phyloP scores from a whole-genome alignment of 2,797 vertebrate species.

The Podarcis lilfordi region DNA sequence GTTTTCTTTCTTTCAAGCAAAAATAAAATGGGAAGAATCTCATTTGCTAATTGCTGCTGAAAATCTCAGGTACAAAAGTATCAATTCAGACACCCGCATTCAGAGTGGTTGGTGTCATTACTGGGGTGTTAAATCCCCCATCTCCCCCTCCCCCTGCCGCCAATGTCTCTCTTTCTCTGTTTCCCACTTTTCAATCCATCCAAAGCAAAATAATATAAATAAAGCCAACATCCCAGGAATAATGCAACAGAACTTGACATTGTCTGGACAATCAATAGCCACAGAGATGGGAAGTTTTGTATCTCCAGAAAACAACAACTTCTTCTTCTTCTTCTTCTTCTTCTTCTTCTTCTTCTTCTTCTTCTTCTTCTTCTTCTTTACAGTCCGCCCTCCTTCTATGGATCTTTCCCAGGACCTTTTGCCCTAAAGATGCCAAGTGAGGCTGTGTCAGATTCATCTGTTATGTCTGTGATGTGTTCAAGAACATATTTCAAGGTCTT shows the following conservation, averaged over 20 bases:
- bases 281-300: neutral
- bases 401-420: neutral
- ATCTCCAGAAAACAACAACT: neutral
- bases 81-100: conserved; percentile 14
- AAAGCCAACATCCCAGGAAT: conserved; percentile 2
- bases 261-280: conserved; percentile 25
- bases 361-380: no score
- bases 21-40: conserved; percentile 15
- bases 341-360: no score
- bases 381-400: neutral
- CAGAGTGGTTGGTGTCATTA: no score
- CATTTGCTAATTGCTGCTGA: conserved; percentile 41
- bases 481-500: neutral
- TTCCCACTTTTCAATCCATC: neutral
- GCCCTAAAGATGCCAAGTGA: neutral
- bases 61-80: conserved; percentile 36
- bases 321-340: no score
- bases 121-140: neutral
- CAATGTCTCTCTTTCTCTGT: neutral
- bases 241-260: conserved; percentile 24
- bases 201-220: neutral
- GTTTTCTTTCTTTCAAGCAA: neutral
- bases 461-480: neutral
- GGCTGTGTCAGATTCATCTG: neutral
- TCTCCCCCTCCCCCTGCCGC: neutral